Evolutionary conservation across 2,797 vertebrate species (phyloP), one percentile per base, ranked within the genome.

Genomic region (Semotilus atromaculatus): DNA sequence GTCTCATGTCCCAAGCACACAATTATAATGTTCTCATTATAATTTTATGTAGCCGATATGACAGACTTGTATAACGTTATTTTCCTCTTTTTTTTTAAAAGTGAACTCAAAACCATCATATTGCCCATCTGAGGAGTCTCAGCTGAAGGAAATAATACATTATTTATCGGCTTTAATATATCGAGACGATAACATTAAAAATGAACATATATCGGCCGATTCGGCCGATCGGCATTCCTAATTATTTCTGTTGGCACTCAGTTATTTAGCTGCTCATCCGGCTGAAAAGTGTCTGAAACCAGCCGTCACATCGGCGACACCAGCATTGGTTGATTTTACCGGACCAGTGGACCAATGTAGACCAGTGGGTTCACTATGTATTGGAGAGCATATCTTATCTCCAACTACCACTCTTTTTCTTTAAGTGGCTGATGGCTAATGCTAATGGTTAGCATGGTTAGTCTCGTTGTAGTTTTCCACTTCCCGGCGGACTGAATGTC

Each of bases 371-470:
- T 80, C 19, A 67, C 19, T 23, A 10, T 29, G 40, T 31, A 18
- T 29, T 48, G 77, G 29, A n/a, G 11, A n/a, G 11, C 13, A 0
- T n/a, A 74, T 72, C 66, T 36, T 38, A 26, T 76, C 72, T 81
- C 62, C 53, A 43, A 36, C 36, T 67, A 45, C 26, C 26, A 19
- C 45, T 18, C 51, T 75, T 48, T 40, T 53, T 16, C 7, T 38
- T 66, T 34, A 53, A 43, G 70, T 73, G 55, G 48, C 53, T 60
- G 40, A 26, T 72, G 55, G 76, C 76, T 85, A 79, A 51, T 26
- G 14, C 68, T 80, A 74, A 71, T 66, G 78, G 21, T 68, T 68
- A 36, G 36, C 48, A 21, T 75, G 71, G 84, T 62, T 60, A 31
- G 23, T 36, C 84, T 64, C 38, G 66, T 40, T 4, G 38, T 74